A percentile compares a stretch with the other conserved stretches of the same genome.
These are phyloP conservation scores for Dryomyza anilis DNA, from an alignment of 2,888 invertebrate species.

Conservation along the genomic window DNA sequence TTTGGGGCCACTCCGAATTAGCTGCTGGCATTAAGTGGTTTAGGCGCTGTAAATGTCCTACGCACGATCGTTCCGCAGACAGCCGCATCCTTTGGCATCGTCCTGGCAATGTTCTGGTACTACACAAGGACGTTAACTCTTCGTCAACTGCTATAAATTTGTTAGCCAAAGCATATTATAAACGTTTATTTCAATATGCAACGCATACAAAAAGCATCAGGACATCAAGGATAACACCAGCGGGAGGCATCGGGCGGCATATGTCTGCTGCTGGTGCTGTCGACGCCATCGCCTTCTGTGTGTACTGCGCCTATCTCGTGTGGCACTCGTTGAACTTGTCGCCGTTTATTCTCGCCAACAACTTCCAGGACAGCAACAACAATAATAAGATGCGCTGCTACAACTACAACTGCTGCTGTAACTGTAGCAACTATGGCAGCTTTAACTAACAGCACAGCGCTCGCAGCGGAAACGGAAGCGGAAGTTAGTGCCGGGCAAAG, in stretches of 20 bases:
- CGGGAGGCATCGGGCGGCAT: neutral
- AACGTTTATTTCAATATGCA: conserved; percentile 28
- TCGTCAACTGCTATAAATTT: conserved; percentile 29
- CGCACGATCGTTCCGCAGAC: neutral
- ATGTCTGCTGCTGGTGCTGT: neutral
- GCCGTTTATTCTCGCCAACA: conserved; percentile 33
- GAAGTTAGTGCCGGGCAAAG: conserved; percentile 31
- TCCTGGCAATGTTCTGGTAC: no score
- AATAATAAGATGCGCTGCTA: neutral
- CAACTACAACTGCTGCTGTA: neutral
- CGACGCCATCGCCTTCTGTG: neutral
- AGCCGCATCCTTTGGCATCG: neutral
- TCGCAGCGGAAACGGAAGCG: conserved; percentile 39
- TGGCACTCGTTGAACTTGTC: conserved; percentile 35
- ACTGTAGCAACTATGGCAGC: conserved; percentile 16
- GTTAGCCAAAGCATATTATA: conserved; percentile 27
- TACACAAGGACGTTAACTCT: conserved; percentile 20
- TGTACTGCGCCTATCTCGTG: conserved; percentile 14
- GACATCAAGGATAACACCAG: neutral
- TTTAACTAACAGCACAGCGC: conserved; percentile 25
- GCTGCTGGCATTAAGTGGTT: conserved; percentile 17
- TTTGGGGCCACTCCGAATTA: neutral
- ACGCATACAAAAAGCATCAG: neutral
- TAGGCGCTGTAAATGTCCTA: neutral
- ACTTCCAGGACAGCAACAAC: conserved; percentile 17